Evolutionary conservation across 2,888 invertebrate species (phyloP).

Genomic region (Drosophila fungiperda): DNA sequence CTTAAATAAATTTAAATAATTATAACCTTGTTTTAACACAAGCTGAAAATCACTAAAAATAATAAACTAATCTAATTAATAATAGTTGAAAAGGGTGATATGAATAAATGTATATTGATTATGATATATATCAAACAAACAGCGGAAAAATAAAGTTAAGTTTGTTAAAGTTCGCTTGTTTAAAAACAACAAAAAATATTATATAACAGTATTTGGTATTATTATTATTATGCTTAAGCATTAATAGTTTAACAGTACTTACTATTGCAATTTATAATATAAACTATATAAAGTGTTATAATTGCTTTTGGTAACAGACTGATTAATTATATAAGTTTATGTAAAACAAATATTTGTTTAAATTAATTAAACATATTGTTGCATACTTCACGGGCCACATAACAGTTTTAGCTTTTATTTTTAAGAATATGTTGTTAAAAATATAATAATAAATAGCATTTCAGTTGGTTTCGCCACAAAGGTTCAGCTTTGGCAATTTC

Average conservation of each 20-base stretch:
- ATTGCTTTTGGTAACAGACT: neutral
- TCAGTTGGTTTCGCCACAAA: neutral
- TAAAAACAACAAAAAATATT: neutral
- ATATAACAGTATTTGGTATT: neutral
- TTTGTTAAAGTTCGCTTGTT: neutral
- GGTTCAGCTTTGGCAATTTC: neutral
- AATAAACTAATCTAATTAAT: neutral
- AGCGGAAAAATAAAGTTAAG: neutral
- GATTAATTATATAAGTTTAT: neutral
- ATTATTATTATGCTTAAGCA: neutral
- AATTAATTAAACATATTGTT: neutral
- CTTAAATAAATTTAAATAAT: neutral
- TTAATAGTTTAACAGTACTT: neutral
- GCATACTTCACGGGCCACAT: constrained; percentile 35
- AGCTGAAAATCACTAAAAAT: neutral
- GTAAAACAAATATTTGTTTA: neutral
- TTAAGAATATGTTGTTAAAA: neutral
- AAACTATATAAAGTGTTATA: neutral
- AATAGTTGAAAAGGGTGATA: neutral
- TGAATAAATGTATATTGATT: neutral
- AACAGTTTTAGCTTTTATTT: neutral
- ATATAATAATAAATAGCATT: neutral
- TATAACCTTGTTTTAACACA: neutral
- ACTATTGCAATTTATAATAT: neutral
- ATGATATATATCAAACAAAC: too few species aligned